Evolutionary conservation across 1,140 invertebrate genomes (phyloP).

Genomic region (Scaptomyza montana): DNA sequence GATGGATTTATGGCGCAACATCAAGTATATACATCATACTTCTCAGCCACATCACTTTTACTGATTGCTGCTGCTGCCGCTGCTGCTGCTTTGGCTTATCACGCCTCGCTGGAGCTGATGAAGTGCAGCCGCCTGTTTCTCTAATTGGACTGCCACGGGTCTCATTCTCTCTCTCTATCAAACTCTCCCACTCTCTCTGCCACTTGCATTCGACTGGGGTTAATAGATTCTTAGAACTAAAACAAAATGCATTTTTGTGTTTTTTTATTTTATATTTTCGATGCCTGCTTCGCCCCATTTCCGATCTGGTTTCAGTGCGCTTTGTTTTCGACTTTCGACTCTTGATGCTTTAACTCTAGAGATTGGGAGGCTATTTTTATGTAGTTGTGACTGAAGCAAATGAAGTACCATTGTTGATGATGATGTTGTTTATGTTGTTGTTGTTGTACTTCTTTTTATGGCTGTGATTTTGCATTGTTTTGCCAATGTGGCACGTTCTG

Average conservation of each 20-base stretch:
- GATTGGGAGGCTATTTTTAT: constrained; percentile 18
- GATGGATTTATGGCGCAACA: constrained; percentile 59
- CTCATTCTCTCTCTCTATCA: background rate
- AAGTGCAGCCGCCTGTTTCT: constrained; percentile 43
- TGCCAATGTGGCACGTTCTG: constrained; percentile 54
- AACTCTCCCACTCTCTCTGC: background rate
- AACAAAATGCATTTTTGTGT: constrained; percentile 25
- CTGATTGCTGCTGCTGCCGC: constrained; percentile 26
- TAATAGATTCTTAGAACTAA: constrained; percentile 49
- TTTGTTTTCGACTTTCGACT: constrained; percentile 34
- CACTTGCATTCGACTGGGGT: constrained; percentile 27
- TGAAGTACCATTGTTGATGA: constrained; percentile 24
- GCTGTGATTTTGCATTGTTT: constrained; percentile 53
- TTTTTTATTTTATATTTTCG: too few species aligned
- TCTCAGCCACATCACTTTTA: constrained; percentile 43
- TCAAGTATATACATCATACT: constrained; percentile 19
- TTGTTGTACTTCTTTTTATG: constrained; percentile 10
- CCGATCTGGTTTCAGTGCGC: constrained; percentile 37
- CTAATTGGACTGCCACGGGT: constrained; percentile 45
- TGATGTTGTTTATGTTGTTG: constrained; percentile 11
- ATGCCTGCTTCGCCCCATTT: constrained; percentile 33
- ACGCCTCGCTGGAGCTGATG: constrained; percentile 28
- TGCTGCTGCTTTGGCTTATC: constrained; percentile 33
- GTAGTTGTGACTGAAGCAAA: background rate
- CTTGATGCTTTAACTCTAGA: constrained; percentile 20